Percentiles rank a stretch among this genome's conserved stretches.
These are phyloP conservation scores for Hylaeus anthracinus DNA, from an alignment of 1,140 invertebrate genomes.

Conservation along the genomic window DNA sequence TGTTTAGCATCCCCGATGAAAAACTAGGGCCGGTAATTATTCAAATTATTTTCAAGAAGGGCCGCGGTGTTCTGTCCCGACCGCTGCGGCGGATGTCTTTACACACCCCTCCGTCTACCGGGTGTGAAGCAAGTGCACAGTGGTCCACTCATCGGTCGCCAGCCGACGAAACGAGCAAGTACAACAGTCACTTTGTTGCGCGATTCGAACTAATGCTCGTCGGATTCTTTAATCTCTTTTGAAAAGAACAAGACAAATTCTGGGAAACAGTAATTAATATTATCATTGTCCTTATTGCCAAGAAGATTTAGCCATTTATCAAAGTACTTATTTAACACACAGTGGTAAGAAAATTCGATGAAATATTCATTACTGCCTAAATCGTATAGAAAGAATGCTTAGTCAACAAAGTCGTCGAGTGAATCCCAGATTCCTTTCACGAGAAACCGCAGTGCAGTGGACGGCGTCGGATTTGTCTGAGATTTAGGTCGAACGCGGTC, in stretches of 20 bases:
- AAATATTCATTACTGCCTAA: no score
- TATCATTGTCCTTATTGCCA: no score
- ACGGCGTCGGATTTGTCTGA: constrained; percentile 19
- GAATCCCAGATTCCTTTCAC: not conserved
- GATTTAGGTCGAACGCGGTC: constrained; percentile 57
- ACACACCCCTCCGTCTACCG: constrained; percentile 35
- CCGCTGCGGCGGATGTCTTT: constrained; percentile 48
- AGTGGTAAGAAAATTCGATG: no score
- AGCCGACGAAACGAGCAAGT: not conserved
- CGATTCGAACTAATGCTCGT: no score
- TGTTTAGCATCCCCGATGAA: constrained; percentile 74
- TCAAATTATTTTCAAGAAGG: constrained; percentile 73
- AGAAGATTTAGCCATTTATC: no score
- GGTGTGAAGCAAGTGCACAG: constrained; percentile 37
- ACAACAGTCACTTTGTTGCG: constrained; percentile 21
- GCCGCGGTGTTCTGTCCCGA: constrained; percentile 41
- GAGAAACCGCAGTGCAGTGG: constrained; percentile 30
- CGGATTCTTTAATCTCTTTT: not conserved
- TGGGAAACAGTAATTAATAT: no score
- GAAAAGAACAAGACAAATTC: no score
- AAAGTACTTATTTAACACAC: no score
- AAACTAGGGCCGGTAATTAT: constrained; percentile 73
- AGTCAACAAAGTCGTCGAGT: not conserved
- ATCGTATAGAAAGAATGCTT: no score
- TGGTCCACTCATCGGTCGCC: constrained; percentile 1